A percentile compares a stretch with the other conserved stretches of the same genome.
These are phyloP conservation scores for Pteronura brasiliensis DNA, from an alignment of 2,113 vertebrate genomes.

Conservation along the genomic window DNA sequence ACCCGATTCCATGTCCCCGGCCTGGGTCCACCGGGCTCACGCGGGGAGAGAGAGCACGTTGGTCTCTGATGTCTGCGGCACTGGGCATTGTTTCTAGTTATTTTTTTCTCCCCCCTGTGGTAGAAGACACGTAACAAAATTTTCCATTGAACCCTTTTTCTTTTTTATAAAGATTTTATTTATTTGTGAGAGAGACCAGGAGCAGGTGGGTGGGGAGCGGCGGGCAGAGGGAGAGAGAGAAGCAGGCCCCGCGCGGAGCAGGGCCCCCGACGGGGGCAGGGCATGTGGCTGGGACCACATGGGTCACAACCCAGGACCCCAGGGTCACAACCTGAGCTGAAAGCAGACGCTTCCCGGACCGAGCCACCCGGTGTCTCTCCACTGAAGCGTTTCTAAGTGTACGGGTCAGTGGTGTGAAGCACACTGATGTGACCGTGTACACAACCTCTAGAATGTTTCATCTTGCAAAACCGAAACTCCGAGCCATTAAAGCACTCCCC, in stretches of 20 bases:
- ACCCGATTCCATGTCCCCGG: rapidly evolving
- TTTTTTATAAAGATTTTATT: too few species aligned
- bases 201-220: too few species aligned
- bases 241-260: too few species aligned
- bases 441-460: neutral
- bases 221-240: neutral
- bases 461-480: neutral
- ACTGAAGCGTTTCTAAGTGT: neutral
- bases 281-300: too few species aligned
- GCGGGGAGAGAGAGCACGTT: rapidly evolving
- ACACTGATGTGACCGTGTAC: neutral
- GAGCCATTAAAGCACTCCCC: neutral
- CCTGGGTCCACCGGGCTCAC: neutral
- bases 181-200: too few species aligned
- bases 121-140: neutral
- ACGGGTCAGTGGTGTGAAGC: neutral
- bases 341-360: too few species aligned
- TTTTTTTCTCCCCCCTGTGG: neutral
- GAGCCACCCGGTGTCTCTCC: too few species aligned
- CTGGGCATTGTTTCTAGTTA: neutral
- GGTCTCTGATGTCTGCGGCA: neutral
- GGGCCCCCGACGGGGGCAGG: too few species aligned
- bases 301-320: too few species aligned
- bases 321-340: too few species aligned
- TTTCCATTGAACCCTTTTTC: neutral